A percentile compares a stretch with the other conserved stretches of the same genome.
phyloP scores from a whole-genome alignment of 2,797 vertebrate genomes.

The Myotis daubentonii region DNA sequence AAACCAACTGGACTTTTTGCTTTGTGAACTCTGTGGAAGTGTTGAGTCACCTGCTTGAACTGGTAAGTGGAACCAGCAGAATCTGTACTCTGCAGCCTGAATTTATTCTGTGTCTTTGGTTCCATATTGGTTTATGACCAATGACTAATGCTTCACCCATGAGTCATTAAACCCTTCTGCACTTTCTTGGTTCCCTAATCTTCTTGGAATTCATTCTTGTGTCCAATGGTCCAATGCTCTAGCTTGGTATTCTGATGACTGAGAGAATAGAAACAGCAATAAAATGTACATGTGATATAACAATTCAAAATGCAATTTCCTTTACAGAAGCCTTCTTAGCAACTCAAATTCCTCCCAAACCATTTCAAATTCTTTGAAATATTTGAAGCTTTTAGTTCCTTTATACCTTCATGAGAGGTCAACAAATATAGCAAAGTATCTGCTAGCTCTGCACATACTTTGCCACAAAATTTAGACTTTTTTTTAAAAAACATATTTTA shows the following conservation, averaged over 20 bases:
- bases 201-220: slow-evolving; percentile 71
- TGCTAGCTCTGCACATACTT: slow-evolving; percentile 12
- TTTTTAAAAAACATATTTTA: no score
- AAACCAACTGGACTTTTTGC: neutral
- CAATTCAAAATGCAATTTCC: slow-evolving; percentile 70
- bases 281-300: slow-evolving; percentile 71
- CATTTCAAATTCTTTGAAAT: slow-evolving; percentile 64
- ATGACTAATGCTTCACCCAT: slow-evolving; percentile 76
- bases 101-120: slow-evolving; percentile 58
- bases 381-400: slow-evolving; percentile 36
- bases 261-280: slow-evolving; percentile 74
- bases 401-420: slow-evolving; percentile 62
- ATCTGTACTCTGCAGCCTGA: slow-evolving; percentile 33
- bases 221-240: slow-evolving; percentile 60
- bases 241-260: slow-evolving; percentile 66
- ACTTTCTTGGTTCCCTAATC: slow-evolving; percentile 62
- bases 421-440: neutral
- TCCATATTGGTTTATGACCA: slow-evolving; percentile 77
- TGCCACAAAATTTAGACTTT: slow-evolving; percentile 30
- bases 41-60: slow-evolving; percentile 63
- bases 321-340: slow-evolving; percentile 64
- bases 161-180: slow-evolving; percentile 73
- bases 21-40: slow-evolving; percentile 8
- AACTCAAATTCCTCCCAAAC: slow-evolving; percentile 69
- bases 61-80: neutral